Evolutionary conservation across 2,113 vertebrate species (phyloP).

Genomic region (Neodontobutis hainanensis): DNA sequence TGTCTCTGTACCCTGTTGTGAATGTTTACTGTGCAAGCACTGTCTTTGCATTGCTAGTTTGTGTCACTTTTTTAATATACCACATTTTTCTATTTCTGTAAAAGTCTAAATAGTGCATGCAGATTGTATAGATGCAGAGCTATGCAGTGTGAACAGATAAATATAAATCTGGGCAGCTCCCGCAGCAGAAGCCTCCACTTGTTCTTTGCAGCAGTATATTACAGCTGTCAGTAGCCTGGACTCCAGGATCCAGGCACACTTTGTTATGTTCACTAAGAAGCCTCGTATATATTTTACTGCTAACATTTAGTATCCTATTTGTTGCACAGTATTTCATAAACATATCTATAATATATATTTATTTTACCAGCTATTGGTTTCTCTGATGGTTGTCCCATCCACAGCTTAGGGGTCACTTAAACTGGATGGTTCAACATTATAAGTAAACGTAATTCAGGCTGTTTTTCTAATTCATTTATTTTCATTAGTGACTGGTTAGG

Average conservation of each 20-base stretch:
- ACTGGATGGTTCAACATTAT: not conserved
- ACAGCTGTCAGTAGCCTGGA: conserved; percentile 27
- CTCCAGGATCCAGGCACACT: not conserved
- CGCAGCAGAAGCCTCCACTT: conserved; percentile 17
- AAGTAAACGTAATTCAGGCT: not conserved
- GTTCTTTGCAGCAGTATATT: conserved; percentile 33
- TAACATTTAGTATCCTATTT: not conserved
- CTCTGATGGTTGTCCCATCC: too few relatives aligned
- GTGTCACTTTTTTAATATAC: not conserved
- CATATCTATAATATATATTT: not conserved
- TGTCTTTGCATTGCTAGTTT: not conserved
- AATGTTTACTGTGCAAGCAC: not conserved
- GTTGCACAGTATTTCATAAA: not conserved
- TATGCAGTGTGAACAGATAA: conserved; percentile 34
- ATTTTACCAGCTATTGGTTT: too few relatives aligned
- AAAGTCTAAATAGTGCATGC: not conserved
- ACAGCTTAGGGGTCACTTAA: not conserved
- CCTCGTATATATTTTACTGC: not conserved
- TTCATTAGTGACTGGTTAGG: not conserved
- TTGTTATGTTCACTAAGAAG: not conserved
- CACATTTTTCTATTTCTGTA: conserved; percentile 23
- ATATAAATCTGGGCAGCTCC: conserved; percentile 48
- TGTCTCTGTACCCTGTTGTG: not conserved
- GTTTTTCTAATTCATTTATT: too few relatives aligned
- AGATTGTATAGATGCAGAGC: conserved; percentile 1